phyloP scores from a whole-genome alignment of 2,888 invertebrate genomes.

The Drosophila paramelanica region DNA sequence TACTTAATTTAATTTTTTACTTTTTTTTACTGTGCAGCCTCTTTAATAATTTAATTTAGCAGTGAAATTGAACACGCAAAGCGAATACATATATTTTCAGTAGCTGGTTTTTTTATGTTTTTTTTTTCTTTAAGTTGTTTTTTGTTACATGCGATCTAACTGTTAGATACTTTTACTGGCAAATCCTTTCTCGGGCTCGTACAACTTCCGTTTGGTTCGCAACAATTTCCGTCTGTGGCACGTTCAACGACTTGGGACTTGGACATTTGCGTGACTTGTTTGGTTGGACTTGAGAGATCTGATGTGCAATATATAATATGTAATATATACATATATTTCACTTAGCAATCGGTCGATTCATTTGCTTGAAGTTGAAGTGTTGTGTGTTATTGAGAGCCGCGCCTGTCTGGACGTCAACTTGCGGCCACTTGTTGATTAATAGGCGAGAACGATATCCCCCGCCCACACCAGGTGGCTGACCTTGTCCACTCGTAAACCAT shows the following conservation, averaged over 20 bases:
- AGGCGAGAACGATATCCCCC: constrained; percentile 38
- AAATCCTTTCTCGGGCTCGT: constrained; percentile 50
- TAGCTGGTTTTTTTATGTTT: constrained; percentile 14
- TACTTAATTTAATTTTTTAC: not conserved
- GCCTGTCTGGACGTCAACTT: constrained; percentile 58
- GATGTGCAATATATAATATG: constrained; percentile 31
- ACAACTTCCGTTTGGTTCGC: constrained; percentile 57
- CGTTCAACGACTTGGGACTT: constrained; percentile 66
- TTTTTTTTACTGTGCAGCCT: constrained; percentile 22
- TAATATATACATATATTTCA: constrained; percentile 17
- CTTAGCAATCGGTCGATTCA: constrained; percentile 47
- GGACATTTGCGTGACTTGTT: constrained; percentile 68
- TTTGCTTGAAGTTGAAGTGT: constrained; percentile 11
- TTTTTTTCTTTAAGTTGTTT: not conserved
- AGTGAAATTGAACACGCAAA: constrained; percentile 58
- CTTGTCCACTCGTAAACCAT: constrained; percentile 46
- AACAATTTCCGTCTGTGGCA: constrained; percentile 46
- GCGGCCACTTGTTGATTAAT: constrained; percentile 72
- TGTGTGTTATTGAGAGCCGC: constrained; percentile 38
- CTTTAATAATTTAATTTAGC: constrained; percentile 73
- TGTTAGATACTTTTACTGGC: constrained; percentile 57
- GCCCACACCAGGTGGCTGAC: constrained; percentile 60
- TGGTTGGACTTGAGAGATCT: constrained; percentile 45
- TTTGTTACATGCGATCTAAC: constrained; percentile 62
- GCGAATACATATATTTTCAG: constrained; percentile 24